Conservation (phyloP, 2,797 vertebrate species). For the Lindbergichthys nudifrons region DNA sequence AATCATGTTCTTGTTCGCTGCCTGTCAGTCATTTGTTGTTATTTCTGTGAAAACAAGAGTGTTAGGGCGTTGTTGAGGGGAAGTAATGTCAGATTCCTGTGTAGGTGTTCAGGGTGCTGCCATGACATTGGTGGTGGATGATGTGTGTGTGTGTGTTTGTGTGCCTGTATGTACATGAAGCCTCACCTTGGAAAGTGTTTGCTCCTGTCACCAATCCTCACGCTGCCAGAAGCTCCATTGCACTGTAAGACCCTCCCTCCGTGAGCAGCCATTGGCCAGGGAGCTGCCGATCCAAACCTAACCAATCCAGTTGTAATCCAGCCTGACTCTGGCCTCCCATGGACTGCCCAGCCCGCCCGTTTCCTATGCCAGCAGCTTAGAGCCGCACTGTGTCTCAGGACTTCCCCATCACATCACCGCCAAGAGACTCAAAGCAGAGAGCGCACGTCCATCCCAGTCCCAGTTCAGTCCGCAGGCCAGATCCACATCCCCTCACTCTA, state of each 20-base stretch:
- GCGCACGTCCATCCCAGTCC: constrained; percentile 65
- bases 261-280: constrained; percentile 81
- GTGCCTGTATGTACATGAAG: constrained; percentile 54
- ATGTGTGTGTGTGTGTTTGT: constrained; percentile 26
- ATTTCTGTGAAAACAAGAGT: constrained; percentile 55
- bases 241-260: constrained; percentile 83
- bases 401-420: constrained; percentile 81
- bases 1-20: constrained; percentile 61
- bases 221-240: constrained; percentile 85
- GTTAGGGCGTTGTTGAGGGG: constrained; percentile 62
- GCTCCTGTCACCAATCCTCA: constrained; percentile 70
- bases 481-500: constrained; percentile 55
- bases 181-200: constrained; percentile 63
- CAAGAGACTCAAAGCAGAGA: constrained; percentile 79
- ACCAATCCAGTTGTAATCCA: constrained; percentile 86
- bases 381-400: constrained; percentile 91
- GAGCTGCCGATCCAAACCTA: constrained; percentile 80
- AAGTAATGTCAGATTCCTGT: constrained; percentile 70
- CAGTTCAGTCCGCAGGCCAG: constrained; percentile 75
- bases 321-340: constrained; percentile 86
- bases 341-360: constrained; percentile 81
- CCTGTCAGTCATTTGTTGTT: constrained; percentile 70
- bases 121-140: constrained; percentile 68
- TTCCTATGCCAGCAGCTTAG: constrained; percentile 89
- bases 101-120: constrained; percentile 81